phyloP scores from a whole-genome alignment of 1,140 invertebrate genomes.

The Drosophila lacertosa region DNA sequence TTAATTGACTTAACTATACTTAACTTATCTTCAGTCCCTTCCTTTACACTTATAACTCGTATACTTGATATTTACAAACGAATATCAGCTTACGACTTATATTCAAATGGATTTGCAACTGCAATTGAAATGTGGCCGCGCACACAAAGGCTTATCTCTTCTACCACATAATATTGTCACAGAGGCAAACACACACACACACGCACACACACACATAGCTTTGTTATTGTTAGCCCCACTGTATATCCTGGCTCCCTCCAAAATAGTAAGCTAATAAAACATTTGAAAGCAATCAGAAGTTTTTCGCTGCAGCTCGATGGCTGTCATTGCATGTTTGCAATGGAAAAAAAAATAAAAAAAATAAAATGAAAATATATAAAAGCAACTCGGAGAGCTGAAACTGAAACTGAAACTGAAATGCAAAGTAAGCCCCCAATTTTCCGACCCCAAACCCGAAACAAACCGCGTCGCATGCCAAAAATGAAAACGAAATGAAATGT shows the following conservation, averaged over 20 bases:
- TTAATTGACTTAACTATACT: too few relatives aligned
- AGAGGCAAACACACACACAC: conserved; percentile 4
- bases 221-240: not conserved
- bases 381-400: conserved; percentile 6
- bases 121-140: not conserved
- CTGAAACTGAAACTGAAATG: conserved; percentile 56
- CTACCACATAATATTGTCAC: conserved; percentile 24
- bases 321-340: conserved; percentile 73
- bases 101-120: not conserved
- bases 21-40: too few relatives aligned
- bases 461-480: conserved; percentile 46
- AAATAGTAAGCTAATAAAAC: conserved; percentile 71
- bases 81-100: not conserved
- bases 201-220: not conserved
- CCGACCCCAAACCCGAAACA: conserved; percentile 41
- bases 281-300: conserved; percentile 78
- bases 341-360: conserved; percentile 10
- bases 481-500: conserved; percentile 77
- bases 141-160: conserved; percentile 8
- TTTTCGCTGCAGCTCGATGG: conserved; percentile 61
- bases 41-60: too few relatives aligned
- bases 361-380: too few relatives aligned
- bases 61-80: too few relatives aligned
- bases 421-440: conserved; percentile 10
- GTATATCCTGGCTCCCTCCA: not conserved